Base-by-base conservation (phyloP, 2,888 invertebrate species). In the Chalcosyrphus nemorum region DNA sequence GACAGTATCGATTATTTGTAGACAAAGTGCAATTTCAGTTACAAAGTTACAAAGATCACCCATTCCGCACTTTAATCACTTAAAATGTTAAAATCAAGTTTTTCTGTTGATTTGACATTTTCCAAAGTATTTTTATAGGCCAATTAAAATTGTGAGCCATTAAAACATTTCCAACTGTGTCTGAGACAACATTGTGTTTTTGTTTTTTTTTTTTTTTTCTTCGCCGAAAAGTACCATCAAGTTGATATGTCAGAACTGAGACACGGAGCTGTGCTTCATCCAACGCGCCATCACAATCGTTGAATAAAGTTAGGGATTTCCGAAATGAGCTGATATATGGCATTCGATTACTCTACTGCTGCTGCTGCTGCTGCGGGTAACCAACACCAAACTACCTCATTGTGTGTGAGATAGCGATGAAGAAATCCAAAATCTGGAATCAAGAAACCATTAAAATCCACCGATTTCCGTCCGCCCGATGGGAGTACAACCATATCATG, bases 381-480 rank as follows among this genome's bases (percentile, higher is more conserved):
- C n/a, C n/a, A n/a, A n/a, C n/a, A 52, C 61, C 72, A 72, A 59
- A 52, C 61, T 65, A 72, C 38, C 19, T 59, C 29, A 38, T 52
- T 78, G 38, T 41, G 38, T 41, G 11, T 80, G n/a, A 15, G 38
- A 71, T 41, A 52, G 32, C 27, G 15, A 35, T 27, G 17, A 7
- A 32, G 38, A 65, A 29, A 54, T 61, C 52, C 35, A 24, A 71
- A 81, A 66, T 81, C 45, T 61, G 35, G 32, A 66, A 61, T 68
- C 54, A 74, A 72, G 54, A 74, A 81, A 43, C 74, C 80, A 81
- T 68, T 81, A 66, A 80, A 65, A 59, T 80, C 66, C 19, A 57
- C 66, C 57, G 80, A 81, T 57, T 75, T 81, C 74, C 80, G 54
- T 75, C 61, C 66, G 72, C 52, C 43, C 17, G 65, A n/a, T 59